A percentile compares a stretch with the other conserved stretches of the same genome.
These are phyloP conservation scores for Danio rerio DNA, from an alignment of 2,113 vertebrate species.

Conservation along the genomic window GRCz12tu NC_133191.1:33462501-33463000, in stretches of 20 bases:
- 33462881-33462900: slow-evolving; percentile 43
- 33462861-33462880: slow-evolving; percentile 19
- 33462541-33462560: slow-evolving; percentile 85
- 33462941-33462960: slow-evolving; percentile 52
- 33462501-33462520: slow-evolving; percentile 81
- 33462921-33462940: slow-evolving; percentile 53
- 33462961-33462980: slow-evolving; percentile 43
- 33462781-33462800: slow-evolving; percentile 12
- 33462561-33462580: slow-evolving; percentile 84
- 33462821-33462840: slow-evolving; percentile 33
- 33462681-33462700: neutral
- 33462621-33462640: slow-evolving; percentile 86
- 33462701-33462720: slow-evolving; percentile 52
- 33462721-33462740: slow-evolving; percentile 28
- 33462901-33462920: slow-evolving; percentile 57
- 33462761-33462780: slow-evolving; percentile 34
- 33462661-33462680: slow-evolving; percentile 82
- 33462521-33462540: slow-evolving; percentile 82
- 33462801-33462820: slow-evolving; percentile 32
- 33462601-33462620: slow-evolving; percentile 86
- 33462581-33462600: slow-evolving; percentile 85
- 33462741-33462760: slow-evolving; percentile 18
- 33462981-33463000: slow-evolving; percentile 33
- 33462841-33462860: slow-evolving; percentile 23
- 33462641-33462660: slow-evolving; percentile 85